These are phyloP conservation scores for Theretra japonica DNA, from an alignment of 2,888 invertebrate genomes.

Conservation along the genomic window DNA sequence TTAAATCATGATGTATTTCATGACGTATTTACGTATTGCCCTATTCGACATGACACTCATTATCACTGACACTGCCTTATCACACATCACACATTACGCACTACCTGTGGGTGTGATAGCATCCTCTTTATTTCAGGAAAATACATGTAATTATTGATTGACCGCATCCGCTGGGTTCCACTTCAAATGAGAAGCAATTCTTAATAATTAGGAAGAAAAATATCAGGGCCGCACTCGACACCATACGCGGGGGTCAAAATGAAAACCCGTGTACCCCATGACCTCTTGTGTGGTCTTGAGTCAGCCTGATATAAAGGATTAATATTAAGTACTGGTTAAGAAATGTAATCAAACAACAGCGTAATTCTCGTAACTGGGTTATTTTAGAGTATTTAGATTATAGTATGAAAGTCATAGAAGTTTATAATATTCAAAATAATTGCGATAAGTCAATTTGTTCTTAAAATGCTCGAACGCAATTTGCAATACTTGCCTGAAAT, in stretches of 20 bases:
- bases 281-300: not conserved
- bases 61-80: not conserved
- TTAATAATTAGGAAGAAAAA: slow-evolving; percentile 38
- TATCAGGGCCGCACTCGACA: slow-evolving; percentile 11
- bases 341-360: not conserved
- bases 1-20: not conserved
- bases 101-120: slow-evolving; percentile 12
- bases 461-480: not conserved
- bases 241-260: no score
- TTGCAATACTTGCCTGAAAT: not conserved
- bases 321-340: not conserved
- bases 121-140: slow-evolving; percentile 69
- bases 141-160: slow-evolving; percentile 70
- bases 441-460: not conserved
- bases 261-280: not conserved
- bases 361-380: not conserved
- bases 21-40: slow-evolving; percentile 10
- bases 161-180: slow-evolving; percentile 59
- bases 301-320: not conserved
- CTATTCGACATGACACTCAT: not conserved
- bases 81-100: not conserved
- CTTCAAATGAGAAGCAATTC: slow-evolving; percentile 50
- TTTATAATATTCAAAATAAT: slow-evolving; percentile 1
- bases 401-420: not conserved
- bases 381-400: not conserved